Evolutionary conservation across 1,140 invertebrate genomes (phyloP), one percentile per base, ranked within the genome.

Genomic region (Drosophila sp.): DNA sequence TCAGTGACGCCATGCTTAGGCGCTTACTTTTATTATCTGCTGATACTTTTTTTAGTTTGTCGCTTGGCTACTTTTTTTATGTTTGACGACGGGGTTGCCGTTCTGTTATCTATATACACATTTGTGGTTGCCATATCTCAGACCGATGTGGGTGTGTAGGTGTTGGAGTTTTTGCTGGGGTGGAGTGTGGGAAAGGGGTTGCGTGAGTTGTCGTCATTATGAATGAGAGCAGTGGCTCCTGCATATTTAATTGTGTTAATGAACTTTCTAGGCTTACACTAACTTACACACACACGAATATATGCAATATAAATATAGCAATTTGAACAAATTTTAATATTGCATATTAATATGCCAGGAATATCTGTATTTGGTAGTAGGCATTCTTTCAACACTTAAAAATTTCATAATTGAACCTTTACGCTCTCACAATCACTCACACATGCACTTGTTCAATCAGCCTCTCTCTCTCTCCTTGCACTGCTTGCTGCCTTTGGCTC

Each of bases 1-100:
- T 74, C 64, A 79, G 83, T 82, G 82, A 87, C 82, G 83, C 82
- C 82, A 87, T 87, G 67, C 83, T 82, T 87, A 79, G 82, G 79
- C 83, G 72, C 79, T 84, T 72, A 58, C 73, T 78, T 72, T 76
- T 76, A 72, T 77, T 77, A 77, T 86, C 78, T 78, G 71, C 82
- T 81, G 70, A 67, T 81, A 48, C 59, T 25, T 46, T 63, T 72
- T 58, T 70, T 51, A 70, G 70, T 48, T 75, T 77, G 81, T 75
- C 66, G 83, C 71, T 82, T 72, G 78, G 73, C 75, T 81, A 78
- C 61, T 72, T 84, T 80, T 80, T 61, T 76, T 72, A 72, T 80
- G 76, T 75, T 78, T 72, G 62, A 63, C 51, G 73, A 66, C 72
- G 80, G 82, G 83, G 82, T 82, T 69, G 78, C 75, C 81, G 69